Percentiles rank a stretch among this genome's conserved stretches.
Conservation (phyloP, 2,113 vertebrate genomes). For the Cathartes aura region DNA sequence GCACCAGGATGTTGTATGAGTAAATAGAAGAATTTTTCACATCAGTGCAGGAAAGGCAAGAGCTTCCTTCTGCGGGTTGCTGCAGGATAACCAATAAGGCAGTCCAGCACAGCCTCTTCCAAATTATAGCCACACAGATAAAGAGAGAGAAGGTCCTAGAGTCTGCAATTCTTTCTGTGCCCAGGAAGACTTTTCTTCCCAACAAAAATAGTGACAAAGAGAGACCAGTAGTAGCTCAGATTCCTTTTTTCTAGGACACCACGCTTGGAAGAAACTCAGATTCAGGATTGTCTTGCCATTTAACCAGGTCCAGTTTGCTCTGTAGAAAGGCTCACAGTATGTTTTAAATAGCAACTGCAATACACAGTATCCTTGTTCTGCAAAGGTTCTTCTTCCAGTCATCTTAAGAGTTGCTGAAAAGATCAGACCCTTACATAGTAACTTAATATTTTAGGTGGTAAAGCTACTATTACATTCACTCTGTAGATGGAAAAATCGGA, state of each 20-base stretch:
- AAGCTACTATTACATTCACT: neutral
- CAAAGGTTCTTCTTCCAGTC: neutral
- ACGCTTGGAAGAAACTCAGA: neutral
- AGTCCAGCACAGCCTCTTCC: neutral
- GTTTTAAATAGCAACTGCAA: neutral
- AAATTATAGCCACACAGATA: neutral
- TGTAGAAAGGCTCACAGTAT: neutral
- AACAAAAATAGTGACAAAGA: neutral
- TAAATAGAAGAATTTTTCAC: neutral
- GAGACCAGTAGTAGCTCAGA: neutral
- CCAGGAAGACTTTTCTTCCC: neutral
- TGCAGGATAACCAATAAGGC: neutral
- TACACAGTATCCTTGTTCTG: neutral
- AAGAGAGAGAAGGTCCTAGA: neutral
- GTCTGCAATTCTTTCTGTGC: neutral
- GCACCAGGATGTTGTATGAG: neutral
- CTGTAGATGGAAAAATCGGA: neutral
- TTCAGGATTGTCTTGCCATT: neutral
- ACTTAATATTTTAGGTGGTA: constrained; percentile 2
- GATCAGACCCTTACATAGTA: neutral
- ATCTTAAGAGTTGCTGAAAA: neutral
- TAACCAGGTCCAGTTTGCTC: neutral
- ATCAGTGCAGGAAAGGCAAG: neutral
- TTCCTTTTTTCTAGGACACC: neutral
- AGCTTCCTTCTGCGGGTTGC: neutral